Evolutionary conservation across 2,113 vertebrate species (phyloP), one percentile per base, ranked within the genome.

Genomic region (Nycticryphes semicollaris): DNA sequence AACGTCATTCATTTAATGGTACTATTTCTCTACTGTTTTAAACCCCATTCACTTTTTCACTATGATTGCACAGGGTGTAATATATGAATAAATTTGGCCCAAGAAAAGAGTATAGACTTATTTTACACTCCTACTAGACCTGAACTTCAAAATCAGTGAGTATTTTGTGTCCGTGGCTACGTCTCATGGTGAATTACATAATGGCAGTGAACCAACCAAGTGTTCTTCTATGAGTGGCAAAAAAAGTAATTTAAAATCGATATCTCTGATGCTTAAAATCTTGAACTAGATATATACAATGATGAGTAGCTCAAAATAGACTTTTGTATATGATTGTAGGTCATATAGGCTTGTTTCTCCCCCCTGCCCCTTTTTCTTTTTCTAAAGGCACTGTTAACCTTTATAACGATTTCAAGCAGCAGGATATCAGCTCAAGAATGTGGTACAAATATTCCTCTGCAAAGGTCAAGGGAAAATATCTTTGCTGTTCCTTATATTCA

Each of bases 401-500:
- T 93, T 94, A 37, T 35, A 63, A 74, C 43, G 0, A 35, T 78
- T 81, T 84, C 60, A 92, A 88, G 24, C 7, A 89, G 21, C 30
- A 81, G 39, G 31, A 53, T 74, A 56, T 33, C 93, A 73, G 6
- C 23, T 88, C 67, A 88, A 47, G 59, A 73, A 54, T 70, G 9
- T 47, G 15, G 16, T 47, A 83, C 70, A 87, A 66, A 66, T 8
- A 88, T 30, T 43, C 24, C 2, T 63, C 54, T 85, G 35, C 47
- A 93, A 92, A 96, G 67, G 72, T 88, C 72, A 94, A 69, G 5
- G 22, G 43, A 90, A 95, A 76, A 83, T 57, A 77, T 70, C 57
- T 48, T 81, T 54, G 8, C 19, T 81, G 7, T 50, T 69, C 16
- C 27, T 77, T 70, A 43, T 51, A 63, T 31, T 43, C 48, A 77